Base-by-base conservation (phyloP, 2,113 vertebrate genomes). In the Notarius quadriscutis region DNA sequence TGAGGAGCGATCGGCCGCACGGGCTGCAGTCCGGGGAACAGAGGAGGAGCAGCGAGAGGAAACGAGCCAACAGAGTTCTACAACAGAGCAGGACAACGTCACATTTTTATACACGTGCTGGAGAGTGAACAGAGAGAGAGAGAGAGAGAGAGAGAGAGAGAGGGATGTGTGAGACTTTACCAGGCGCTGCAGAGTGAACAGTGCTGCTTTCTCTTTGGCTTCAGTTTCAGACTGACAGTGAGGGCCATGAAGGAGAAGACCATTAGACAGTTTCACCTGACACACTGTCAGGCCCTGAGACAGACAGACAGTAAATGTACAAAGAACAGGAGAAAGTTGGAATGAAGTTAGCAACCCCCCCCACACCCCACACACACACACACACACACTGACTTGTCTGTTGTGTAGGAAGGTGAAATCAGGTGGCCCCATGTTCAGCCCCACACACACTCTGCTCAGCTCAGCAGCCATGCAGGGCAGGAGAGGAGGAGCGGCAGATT, bases 201-300 rank as follows among this genome's bases (percentile, higher is more conserved):
- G 92, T 0, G 97, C 97, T 8, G 98, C 97, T 88, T 97, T 97
- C 91, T 99, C 97, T 94, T 98, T 98, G 55, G 98, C 97, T 84
- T 99, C 97, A 41, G 94, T 95, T 93, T 99, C 97, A 11, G 97
- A 96, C 86, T 95, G 97, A 92, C 97, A 97, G 91, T 97, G 97
- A 0, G 97, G 97, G 1, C 98, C 97, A 0, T 96, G 97, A 18
- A 99, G 95, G 91, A 97, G 92, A 65, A 98, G 90, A 77, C 97
- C 97, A 25, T 96, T 99, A 25, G 97, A 97, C 86, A 99, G 92
- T 87, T 98, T 98, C 83, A 99, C 97, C 89, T 97, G 97, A 92
- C 97, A 99, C 90, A 98, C 94, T 5, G 95, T 95, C 87, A 96
- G 93, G 84, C 96, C 97, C 98, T 99, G 90, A 30, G 4, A 83